Percentiles rank a stretch among this genome's conserved stretches.
Conservation (phyloP, 2,113 vertebrate genomes). For the Baryphthengus martii region DNA sequence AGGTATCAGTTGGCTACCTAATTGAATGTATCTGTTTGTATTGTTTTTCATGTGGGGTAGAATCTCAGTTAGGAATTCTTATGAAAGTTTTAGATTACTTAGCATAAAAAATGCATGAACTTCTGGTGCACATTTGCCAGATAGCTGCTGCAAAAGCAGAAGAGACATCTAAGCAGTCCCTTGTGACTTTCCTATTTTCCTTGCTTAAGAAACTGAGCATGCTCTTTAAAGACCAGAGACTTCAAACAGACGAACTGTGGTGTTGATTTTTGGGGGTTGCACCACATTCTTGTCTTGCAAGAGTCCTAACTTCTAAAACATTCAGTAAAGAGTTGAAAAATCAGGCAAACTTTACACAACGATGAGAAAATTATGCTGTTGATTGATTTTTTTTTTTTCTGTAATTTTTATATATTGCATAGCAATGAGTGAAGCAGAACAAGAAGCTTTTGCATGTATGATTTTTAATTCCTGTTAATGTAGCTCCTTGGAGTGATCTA, state of each 20-base stretch:
- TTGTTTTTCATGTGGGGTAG: conserved; percentile 76
- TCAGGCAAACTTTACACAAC: neutral
- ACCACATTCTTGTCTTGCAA: neutral
- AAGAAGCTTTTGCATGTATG: neutral
- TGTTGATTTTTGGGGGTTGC: neutral
- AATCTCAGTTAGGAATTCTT: conserved; percentile 76
- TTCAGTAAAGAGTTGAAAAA: neutral
- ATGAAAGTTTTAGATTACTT: conserved; percentile 75
- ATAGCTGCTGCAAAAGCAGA: conserved; percentile 54
- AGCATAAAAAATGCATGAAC: conserved; percentile 81
- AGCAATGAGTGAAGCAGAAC: neutral
- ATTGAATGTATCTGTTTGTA: conserved; percentile 74
- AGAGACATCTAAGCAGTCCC: conserved; percentile 52
- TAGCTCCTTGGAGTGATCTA: neutral
- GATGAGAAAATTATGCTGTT: neutral
- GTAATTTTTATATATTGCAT: neutral
- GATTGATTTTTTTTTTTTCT: neutral
- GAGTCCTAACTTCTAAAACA: neutral
- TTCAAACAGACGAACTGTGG: neutral
- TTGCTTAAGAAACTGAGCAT: neutral
- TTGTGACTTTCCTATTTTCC: conserved; percentile 5
- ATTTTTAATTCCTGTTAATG: neutral
- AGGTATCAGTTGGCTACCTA: conserved; percentile 68
- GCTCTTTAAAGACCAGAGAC: neutral
- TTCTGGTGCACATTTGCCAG: conserved; percentile 56